These are phyloP conservation scores for Harlomillsia oculata DNA, from an alignment of 1,140 invertebrate genomes.

Conservation along the genomic window DNA sequence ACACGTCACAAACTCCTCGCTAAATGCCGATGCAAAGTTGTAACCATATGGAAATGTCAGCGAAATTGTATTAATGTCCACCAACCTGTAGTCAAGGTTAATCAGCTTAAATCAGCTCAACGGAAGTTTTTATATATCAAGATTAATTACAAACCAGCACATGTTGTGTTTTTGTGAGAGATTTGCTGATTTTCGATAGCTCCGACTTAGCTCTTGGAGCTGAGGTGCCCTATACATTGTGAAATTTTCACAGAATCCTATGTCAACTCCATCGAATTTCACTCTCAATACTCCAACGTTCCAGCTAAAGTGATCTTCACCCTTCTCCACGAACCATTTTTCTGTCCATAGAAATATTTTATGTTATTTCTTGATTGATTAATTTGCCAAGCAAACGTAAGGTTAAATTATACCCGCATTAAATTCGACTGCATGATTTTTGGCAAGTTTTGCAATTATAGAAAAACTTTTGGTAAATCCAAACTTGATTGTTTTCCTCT, in stretches of 20 bases:
- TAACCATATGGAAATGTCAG: slow-evolving; percentile 85
- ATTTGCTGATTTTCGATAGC: slow-evolving; percentile 7
- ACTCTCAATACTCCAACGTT: slow-evolving; percentile 12
- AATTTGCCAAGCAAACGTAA: no score
- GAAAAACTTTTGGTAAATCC: slow-evolving; percentile 30
- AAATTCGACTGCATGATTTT: slow-evolving; percentile 30
- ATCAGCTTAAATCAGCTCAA: slow-evolving; percentile 4
- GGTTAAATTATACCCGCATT: slow-evolving; percentile 21
- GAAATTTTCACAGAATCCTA: slow-evolving; percentile 27
- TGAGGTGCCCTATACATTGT: slow-evolving; percentile 17
- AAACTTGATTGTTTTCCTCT: no score
- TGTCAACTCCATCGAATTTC: slow-evolving; percentile 23
- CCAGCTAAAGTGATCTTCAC: slow-evolving; percentile 24
- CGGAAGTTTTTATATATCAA: slow-evolving; percentile 8
- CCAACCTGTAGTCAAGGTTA: slow-evolving; percentile 38
- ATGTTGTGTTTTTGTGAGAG: slow-evolving; percentile 23
- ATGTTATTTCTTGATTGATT: slow-evolving; percentile 1
- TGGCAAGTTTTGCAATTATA: slow-evolving; percentile 32
- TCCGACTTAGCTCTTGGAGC: slow-evolving; percentile 12
- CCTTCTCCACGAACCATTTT: slow-evolving; percentile 22
- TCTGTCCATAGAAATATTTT: slow-evolving; percentile 20
- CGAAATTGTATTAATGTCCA: slow-evolving; percentile 59
- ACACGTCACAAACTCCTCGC: slow-evolving; percentile 78
- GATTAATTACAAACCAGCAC: slow-evolving; percentile 18
- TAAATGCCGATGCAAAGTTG: slow-evolving; percentile 83